Percentiles rank a stretch among this genome's conserved stretches.
Evolutionary conservation across 2,797 vertebrate genomes (phyloP).

Genomic region (Poecile montanus): DNA sequence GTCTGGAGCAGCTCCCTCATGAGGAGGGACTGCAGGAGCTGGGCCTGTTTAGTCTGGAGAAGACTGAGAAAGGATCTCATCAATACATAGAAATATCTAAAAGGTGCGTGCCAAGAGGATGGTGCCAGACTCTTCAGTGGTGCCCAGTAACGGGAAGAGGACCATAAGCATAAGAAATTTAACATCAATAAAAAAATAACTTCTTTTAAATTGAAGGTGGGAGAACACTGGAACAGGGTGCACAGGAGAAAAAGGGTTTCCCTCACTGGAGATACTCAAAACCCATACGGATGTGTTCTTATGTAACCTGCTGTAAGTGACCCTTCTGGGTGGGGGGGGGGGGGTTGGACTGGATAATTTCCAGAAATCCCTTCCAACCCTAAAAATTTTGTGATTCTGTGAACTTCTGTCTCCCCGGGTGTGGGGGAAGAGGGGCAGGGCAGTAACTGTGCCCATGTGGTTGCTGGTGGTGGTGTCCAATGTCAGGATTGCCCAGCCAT

Average conservation of each 20-base stretch:
- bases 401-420: neutral
- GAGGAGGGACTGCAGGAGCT: neutral
- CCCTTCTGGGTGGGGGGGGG: fast-evolving
- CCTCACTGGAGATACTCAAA: neutral
- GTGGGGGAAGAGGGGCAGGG: neutral
- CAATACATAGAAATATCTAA: neutral
- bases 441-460: neutral
- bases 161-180: neutral
- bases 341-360: neutral
- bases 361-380: neutral
- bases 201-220: neutral
- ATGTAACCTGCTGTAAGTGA: neutral
- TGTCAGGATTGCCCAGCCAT: neutral
- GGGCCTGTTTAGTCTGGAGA: neutral
- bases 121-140: neutral
- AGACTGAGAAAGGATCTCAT: neutral
- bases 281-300: neutral
- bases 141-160: too few species aligned
- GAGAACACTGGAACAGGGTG: neutral
- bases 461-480: neutral
- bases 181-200: neutral
- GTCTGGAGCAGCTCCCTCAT: neutral
- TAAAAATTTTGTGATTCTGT: neutral
- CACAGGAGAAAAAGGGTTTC: fast-evolving
- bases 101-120: neutral